A percentile compares a stretch with the other conserved stretches of the same genome.
Conservation (phyloP, 2,113 vertebrate species). For the Spilogale gracilis region DNA sequence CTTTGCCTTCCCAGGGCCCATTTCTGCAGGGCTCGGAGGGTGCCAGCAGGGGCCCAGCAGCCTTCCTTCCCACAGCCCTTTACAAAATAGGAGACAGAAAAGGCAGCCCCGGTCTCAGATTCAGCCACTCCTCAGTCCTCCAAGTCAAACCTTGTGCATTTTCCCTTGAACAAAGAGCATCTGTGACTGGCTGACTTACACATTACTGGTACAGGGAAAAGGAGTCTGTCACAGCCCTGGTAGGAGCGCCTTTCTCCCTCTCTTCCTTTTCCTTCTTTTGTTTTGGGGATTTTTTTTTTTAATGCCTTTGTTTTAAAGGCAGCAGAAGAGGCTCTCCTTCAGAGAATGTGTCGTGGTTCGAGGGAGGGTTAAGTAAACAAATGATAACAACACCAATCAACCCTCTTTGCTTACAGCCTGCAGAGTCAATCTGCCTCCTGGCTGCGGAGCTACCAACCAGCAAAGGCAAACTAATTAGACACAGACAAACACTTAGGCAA, state of each 20-base stretch:
- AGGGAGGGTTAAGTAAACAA: constrained; percentile 92
- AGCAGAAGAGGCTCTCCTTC: constrained; percentile 80
- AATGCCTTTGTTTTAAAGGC: constrained; percentile 76
- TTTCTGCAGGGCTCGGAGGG: not conserved
- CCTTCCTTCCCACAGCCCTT: not conserved
- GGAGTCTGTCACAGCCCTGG: not conserved
- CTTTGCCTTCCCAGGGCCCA: not conserved
- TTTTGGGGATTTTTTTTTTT: not conserved
- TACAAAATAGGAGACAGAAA: not conserved
- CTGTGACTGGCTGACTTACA: fast-evolving
- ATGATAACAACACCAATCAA: constrained; percentile 94
- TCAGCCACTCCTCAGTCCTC: not conserved
- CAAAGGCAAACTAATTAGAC: constrained; percentile 94
- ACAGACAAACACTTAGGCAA: constrained; percentile 94
- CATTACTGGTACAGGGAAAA: not conserved
- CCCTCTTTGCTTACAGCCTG: constrained; percentile 91
- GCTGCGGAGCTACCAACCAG: constrained; percentile 90
- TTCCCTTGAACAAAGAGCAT: constrained; percentile 46
- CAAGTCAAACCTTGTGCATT: fast-evolving
- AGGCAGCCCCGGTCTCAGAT: not conserved
- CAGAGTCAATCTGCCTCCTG: constrained; percentile 91
- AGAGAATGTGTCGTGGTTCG: constrained; percentile 85
- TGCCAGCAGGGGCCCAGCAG: not conserved
- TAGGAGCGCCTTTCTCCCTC: not conserved
- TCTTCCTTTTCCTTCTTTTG: not conserved